Evolutionary conservation across 2,888 invertebrate genomes (phyloP).

Genomic region (Keiferia lycopersicella): DNA sequence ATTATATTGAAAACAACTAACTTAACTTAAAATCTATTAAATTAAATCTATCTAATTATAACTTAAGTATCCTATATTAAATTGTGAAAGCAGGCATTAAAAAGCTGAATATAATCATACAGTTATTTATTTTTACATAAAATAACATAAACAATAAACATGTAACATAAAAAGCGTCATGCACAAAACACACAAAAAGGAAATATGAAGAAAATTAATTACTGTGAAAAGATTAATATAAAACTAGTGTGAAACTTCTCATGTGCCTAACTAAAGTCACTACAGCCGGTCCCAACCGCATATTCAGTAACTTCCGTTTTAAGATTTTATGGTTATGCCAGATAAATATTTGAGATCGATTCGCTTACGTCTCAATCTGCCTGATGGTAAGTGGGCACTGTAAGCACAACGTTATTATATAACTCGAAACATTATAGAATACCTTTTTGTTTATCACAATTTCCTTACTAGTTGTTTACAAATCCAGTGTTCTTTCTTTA

Average conservation of each 20-base stretch:
- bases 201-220: not conserved
- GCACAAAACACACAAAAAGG: not conserved
- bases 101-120: conserved; percentile 13
- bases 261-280: not conserved
- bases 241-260: conserved; percentile 2
- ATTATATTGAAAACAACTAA: not conserved
- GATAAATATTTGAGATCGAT: not conserved
- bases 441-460: not conserved
- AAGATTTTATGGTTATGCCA: conserved; percentile 12
- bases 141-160: conserved; percentile 8
- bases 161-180: conserved; percentile 8
- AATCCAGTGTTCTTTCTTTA: conserved; percentile 1
- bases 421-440: not conserved
- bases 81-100: conserved; percentile 4
- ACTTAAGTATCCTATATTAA: not conserved
- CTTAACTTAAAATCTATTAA: not conserved
- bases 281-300: conserved; percentile 19
- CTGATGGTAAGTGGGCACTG: not conserved
- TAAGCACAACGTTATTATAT: not conserved
- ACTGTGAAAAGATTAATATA: not conserved
- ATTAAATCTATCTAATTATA: not conserved
- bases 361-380: not conserved
- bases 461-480: not conserved
- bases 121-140: conserved; percentile 4
- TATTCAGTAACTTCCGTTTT: not conserved